Conservation (phyloP, 2,113 vertebrate species). For the Felis catus region F.catus_Fca126_mat1.0 CM031419.1:105066501-105067000, state of each 20-base stretch:
- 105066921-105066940: neutral
- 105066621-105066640: conserved; percentile 31
- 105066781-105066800: neutral
- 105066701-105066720: neutral
- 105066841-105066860: neutral
- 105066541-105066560: neutral
- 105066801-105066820: neutral
- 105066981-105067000: neutral
- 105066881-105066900: neutral
- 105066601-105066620: conserved; percentile 5
- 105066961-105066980: neutral
- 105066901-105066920: neutral
- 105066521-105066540: neutral
- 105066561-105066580: neutral
- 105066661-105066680: neutral
- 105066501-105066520: neutral
- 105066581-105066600: neutral
- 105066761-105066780: neutral
- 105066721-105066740: conserved; percentile 24
- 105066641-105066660: neutral
- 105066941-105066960: neutral
- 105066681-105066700: neutral
- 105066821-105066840: neutral
- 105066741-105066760: neutral
- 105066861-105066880: neutral